These are phyloP conservation scores for Australoheros facetus DNA, from an alignment of 2,797 vertebrate species.

Conservation along the genomic window DNA sequence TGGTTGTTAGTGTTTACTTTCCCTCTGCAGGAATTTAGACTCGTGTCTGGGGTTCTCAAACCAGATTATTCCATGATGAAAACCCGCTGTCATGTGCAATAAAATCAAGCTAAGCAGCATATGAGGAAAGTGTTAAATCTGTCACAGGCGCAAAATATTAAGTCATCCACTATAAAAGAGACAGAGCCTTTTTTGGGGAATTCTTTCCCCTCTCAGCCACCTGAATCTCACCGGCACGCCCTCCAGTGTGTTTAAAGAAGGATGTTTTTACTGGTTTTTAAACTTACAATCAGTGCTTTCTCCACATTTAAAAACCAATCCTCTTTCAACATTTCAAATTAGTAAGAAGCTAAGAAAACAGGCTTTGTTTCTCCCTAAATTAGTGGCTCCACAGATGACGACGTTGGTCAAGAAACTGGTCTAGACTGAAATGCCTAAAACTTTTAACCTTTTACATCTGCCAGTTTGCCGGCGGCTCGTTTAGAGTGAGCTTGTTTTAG, in stretches of 20 bases:
- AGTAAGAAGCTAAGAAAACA: neutral
- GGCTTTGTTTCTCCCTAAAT: neutral
- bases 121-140: slow-evolving; percentile 48
- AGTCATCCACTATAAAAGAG: neutral
- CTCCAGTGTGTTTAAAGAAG: neutral
- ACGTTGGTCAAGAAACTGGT: neutral
- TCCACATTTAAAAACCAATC: neutral
- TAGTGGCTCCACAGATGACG: neutral
- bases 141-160: slow-evolving; percentile 10
- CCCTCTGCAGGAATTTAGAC: slow-evolving; percentile 53
- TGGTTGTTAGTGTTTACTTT: slow-evolving; percentile 64
- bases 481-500: neutral
- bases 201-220: neutral
- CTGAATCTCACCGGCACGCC: neutral
- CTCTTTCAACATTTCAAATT: neutral
- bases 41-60: slow-evolving; percentile 46
- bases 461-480: neutral
- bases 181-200: neutral
- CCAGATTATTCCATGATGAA: slow-evolving; percentile 63
- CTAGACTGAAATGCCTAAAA: neutral
- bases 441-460: neutral
- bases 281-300: neutral
- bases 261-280: neutral
- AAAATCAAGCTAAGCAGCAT: slow-evolving; percentile 35
- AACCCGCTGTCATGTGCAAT: slow-evolving; percentile 50